Conservation (phyloP, 2,888 invertebrate genomes). For the Morpho helenor region DNA sequence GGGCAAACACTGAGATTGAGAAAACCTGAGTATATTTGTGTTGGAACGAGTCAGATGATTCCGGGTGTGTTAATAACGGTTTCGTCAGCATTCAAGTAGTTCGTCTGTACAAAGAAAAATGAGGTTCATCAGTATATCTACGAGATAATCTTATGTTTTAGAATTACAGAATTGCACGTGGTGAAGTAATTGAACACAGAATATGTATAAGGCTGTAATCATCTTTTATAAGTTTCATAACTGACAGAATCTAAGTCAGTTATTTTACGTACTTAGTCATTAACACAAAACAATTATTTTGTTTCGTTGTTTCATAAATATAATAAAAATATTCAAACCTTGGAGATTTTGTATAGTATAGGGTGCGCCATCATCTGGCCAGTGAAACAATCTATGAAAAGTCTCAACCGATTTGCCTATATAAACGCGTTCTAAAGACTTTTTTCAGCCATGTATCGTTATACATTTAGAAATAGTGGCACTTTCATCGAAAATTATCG, state of each 20-base stretch:
- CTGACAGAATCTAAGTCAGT: no score
- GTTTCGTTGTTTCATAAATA: neutral
- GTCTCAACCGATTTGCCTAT: no score
- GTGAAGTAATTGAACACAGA: conserved; percentile 2
- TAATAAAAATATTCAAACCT: neutral
- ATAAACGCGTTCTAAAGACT: no score
- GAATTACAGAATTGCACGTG: neutral
- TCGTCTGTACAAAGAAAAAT: conserved; percentile 67
- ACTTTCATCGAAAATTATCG: no score
- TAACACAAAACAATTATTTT: no score
- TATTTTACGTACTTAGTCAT: no score
- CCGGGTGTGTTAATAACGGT: conserved; percentile 51
- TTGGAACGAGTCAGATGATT: conserved; percentile 44
- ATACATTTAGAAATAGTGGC: no score
- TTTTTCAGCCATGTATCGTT: no score
- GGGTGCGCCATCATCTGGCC: no score
- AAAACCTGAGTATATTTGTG: conserved; percentile 48
- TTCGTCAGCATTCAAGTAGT: conserved; percentile 67
- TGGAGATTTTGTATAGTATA: neutral
- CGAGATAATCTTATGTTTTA: conserved; percentile 4
- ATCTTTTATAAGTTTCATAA: neutral
- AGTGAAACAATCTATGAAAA: no score
- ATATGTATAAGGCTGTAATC: no score
- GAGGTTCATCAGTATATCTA: conserved; percentile 30
- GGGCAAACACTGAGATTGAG: conserved; percentile 30